phyloP scores from a whole-genome alignment of 2,113 vertebrate species.

The Myocastor coypus region DNA sequence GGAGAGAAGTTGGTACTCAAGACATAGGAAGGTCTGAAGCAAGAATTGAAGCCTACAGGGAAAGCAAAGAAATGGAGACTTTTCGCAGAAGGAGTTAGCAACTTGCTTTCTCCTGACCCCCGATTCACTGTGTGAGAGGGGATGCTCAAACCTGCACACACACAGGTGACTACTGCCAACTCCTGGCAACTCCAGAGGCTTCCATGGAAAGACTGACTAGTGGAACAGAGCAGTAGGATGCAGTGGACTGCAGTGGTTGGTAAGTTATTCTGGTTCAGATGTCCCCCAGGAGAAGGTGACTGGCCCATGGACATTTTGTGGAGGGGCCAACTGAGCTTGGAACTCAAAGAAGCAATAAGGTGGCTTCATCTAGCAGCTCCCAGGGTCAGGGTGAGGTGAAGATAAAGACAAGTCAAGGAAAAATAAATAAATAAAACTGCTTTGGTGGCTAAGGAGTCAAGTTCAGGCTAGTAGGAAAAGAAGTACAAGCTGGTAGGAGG shows the following conservation, averaged over 20 bases:
- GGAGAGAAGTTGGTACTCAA: background rate
- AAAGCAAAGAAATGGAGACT: background rate
- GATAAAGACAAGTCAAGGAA: background rate
- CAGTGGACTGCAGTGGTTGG: background rate
- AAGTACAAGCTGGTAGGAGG: background rate
- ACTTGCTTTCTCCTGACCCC: background rate
- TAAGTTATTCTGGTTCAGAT: background rate
- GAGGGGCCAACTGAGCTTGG: background rate
- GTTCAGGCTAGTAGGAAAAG: background rate
- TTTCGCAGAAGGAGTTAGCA: background rate
- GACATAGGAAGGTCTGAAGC: background rate
- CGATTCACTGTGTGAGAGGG: background rate
- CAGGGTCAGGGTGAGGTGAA: background rate
- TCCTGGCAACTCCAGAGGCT: background rate
- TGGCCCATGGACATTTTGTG: background rate
- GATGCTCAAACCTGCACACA: background rate
- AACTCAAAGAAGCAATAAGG: background rate
- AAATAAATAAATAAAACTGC: background rate
- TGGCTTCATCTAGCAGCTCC: background rate
- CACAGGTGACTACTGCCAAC: background rate
- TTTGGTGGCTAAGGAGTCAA: background rate
- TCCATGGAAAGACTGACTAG: background rate
- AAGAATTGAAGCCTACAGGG: background rate
- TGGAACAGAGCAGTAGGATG: background rate
- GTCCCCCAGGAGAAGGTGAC: background rate